Evolutionary conservation across 2,888 invertebrate species (phyloP).

Genomic region (Prosopocoilus inquinatus): DNA sequence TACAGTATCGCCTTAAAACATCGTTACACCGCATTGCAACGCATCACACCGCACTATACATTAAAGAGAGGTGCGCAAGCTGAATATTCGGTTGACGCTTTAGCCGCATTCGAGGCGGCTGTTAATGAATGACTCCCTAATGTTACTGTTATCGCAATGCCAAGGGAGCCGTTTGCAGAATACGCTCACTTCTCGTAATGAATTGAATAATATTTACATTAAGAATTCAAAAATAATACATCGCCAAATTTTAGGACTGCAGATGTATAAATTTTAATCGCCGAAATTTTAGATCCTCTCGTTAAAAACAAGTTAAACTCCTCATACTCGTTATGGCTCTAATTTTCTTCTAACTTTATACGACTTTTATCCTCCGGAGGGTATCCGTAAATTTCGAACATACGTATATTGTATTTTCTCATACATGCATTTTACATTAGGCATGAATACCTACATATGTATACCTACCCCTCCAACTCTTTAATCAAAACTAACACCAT

Average conservation of each 20-base stretch:
- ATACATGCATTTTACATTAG: neutral
- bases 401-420: neutral
- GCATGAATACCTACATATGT: too few species aligned
- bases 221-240: conserved; percentile 40
- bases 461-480: too few species aligned
- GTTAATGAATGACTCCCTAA: conserved; percentile 43
- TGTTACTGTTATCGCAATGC: conserved; percentile 39
- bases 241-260: conserved; percentile 26
- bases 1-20: conserved; percentile 14
- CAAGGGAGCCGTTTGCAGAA: conserved; percentile 41
- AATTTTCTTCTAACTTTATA: neutral
- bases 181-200: conserved; percentile 41
- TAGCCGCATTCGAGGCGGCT: conserved; percentile 30
- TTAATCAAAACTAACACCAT: too few species aligned
- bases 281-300: conserved; percentile 19
- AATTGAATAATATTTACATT: conserved; percentile 45
- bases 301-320: neutral
- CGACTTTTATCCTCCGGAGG: neutral
- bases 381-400: neutral
- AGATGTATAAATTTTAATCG: conserved; percentile 33
- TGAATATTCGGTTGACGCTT: conserved; percentile 34
- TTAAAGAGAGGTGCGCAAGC: conserved; percentile 29
- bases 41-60: conserved; percentile 25
- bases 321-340: neutral
- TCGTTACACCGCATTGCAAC: conserved; percentile 14